Conservation (phyloP, 2,797 vertebrate genomes). For the Enteromius argenteus region DNA sequence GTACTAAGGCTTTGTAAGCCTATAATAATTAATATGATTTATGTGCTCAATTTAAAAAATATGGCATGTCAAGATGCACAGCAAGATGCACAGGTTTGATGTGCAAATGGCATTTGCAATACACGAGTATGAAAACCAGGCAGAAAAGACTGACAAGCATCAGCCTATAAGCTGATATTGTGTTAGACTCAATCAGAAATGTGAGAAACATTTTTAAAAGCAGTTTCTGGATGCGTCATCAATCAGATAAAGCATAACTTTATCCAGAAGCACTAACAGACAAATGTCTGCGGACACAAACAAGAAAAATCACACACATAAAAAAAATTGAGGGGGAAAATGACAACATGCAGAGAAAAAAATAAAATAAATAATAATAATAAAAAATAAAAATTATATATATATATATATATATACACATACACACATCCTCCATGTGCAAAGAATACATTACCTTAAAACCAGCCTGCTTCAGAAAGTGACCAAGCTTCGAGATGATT, state of each 20-base stretch:
- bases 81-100: background rate
- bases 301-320: background rate
- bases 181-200: background rate
- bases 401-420: background rate
- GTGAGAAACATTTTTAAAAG: background rate
- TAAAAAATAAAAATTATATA: too few relatives aligned
- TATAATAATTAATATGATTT: background rate
- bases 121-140: background rate
- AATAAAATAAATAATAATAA: too few relatives aligned
- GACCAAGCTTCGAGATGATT: slow-evolving; percentile 90
- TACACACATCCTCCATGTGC: background rate
- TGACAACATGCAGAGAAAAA: background rate
- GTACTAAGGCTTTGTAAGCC: background rate
- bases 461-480: slow-evolving; percentile 97
- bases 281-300: background rate
- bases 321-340: background rate
- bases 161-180: background rate
- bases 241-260: background rate
- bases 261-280: slow-evolving; percentile 5
- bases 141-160: background rate
- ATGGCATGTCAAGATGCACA: background rate
- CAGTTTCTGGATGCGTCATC: background rate
- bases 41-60: background rate
- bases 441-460: slow-evolving; percentile 86
- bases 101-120: background rate